Evolutionary conservation across 2,888 invertebrate species (phyloP).

Genomic region (Brachyopa scutellaris): DNA sequence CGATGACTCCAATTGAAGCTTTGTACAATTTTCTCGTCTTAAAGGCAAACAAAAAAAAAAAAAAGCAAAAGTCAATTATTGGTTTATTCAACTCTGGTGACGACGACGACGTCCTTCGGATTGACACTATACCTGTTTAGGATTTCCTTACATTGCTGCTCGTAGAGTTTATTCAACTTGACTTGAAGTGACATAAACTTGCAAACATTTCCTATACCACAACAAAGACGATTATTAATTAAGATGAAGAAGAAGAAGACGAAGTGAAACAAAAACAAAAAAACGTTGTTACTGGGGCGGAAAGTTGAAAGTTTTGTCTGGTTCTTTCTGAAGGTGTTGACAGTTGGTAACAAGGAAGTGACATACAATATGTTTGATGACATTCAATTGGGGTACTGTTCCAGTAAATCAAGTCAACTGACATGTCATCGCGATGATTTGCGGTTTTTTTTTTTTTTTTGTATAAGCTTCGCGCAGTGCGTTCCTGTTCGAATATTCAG

Average conservation of each 20-base stretch:
- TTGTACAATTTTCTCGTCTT: conserved; percentile 38
- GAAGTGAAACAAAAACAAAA: not conserved
- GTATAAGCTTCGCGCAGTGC: conserved; percentile 2
- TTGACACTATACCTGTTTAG: conserved; percentile 78
- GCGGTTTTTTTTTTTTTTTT: not conserved
- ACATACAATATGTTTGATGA: conserved; percentile 33
- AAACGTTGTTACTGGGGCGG: conserved; percentile 17
- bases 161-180: conserved; percentile 79
- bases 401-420: conserved; percentile 52
- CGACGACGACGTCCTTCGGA: conserved; percentile 78
- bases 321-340: conserved; percentile 40
- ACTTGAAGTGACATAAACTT: conserved; percentile 4
- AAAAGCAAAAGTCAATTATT: no score
- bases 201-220: conserved; percentile 28
- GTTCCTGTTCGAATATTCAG: conserved; percentile 31
- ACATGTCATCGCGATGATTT: conserved; percentile 12
- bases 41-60: no score
- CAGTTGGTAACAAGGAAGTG: conserved; percentile 54
- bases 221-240: not conserved
- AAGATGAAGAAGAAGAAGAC: not conserved
- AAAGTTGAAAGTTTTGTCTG: conserved; percentile 19
- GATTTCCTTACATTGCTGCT: conserved; percentile 75
- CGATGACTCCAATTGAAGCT: no score
- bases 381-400: conserved; percentile 38
- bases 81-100: conserved; percentile 76